These are phyloP conservation scores for Pegoplata infirma DNA, from an alignment of 2,888 invertebrate species.

Conservation along the genomic window DNA sequence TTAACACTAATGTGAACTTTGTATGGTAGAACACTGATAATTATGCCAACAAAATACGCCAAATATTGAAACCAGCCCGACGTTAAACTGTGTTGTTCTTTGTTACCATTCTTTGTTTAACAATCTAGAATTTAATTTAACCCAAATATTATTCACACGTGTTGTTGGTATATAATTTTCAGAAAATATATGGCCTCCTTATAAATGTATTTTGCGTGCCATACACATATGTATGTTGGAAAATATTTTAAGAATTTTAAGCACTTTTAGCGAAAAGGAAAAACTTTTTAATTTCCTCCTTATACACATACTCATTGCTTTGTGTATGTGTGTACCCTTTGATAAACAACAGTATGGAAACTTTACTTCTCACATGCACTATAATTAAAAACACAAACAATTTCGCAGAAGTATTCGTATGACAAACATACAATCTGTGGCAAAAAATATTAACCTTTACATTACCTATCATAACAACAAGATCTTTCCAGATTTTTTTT, in stretches of 20 bases:
- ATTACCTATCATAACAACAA: too few relatives aligned
- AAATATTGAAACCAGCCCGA: too few relatives aligned
- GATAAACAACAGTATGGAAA: not conserved
- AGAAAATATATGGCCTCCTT: slow-evolving; percentile 1
- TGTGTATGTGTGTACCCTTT: not conserved
- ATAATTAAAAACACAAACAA: slow-evolving; percentile 23
- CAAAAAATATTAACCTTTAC: not conserved
- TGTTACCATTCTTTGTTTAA: too few relatives aligned
- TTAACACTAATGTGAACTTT: too few relatives aligned
- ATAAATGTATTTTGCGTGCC: not conserved
- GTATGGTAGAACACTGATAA: too few relatives aligned
- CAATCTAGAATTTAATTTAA: not conserved
- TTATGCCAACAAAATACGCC: too few relatives aligned
- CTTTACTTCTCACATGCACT: not conserved
- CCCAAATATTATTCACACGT: slow-evolving; percentile 42
- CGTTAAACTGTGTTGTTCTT: too few relatives aligned
- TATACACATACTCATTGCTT: not conserved
- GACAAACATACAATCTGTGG: not conserved
- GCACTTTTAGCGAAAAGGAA: slow-evolving; percentile 1
- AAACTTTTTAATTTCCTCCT: slow-evolving; percentile 27
- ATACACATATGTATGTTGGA: not conserved
- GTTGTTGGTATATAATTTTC: slow-evolving; percentile 18
- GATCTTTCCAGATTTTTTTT: too few relatives aligned
- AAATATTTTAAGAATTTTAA: slow-evolving; percentile 21
- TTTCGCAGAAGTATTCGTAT: not conserved